Evolutionary conservation across 2,888 invertebrate genomes (phyloP).

Genomic region (Melinaea menophilus): DNA sequence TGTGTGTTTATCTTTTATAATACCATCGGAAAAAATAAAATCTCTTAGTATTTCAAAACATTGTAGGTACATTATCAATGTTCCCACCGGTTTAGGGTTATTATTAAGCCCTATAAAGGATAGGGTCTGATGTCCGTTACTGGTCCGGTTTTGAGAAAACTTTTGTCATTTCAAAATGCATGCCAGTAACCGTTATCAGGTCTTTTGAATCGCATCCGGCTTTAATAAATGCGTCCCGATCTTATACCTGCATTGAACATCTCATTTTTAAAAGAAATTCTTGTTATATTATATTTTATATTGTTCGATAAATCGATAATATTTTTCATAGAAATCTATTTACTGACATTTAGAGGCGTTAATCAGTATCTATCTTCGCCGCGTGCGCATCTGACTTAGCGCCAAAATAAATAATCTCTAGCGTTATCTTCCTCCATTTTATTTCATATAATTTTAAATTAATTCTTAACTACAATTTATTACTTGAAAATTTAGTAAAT

Average conservation of each 20-base stretch:
- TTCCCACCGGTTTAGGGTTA: constrained; percentile 25
- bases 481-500: too few species aligned
- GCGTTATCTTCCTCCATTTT: constrained; percentile 29
- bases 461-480: neutral
- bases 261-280: neutral
- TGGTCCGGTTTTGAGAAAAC: constrained; percentile 25
- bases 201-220: constrained; percentile 42
- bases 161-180: constrained; percentile 20
- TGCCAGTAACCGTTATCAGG: constrained; percentile 58
- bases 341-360: constrained; percentile 53
- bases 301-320: constrained; percentile 32
- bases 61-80: constrained; percentile 22
- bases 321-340: constrained; percentile 55
- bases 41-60: constrained; percentile 25
- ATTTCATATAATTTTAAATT: neutral
- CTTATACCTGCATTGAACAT: constrained; percentile 25
- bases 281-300: constrained; percentile 14
- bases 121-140: constrained; percentile 39
- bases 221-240: constrained; percentile 28
- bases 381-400: constrained; percentile 57
- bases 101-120: constrained; percentile 33
- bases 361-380: constrained; percentile 67
- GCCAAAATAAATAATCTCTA: constrained; percentile 72
- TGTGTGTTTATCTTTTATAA: constrained; percentile 55
- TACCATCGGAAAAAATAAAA: constrained; percentile 36